Base-by-base conservation (phyloP, 2,888 invertebrate genomes). In the Prenolepis imparis region DNA sequence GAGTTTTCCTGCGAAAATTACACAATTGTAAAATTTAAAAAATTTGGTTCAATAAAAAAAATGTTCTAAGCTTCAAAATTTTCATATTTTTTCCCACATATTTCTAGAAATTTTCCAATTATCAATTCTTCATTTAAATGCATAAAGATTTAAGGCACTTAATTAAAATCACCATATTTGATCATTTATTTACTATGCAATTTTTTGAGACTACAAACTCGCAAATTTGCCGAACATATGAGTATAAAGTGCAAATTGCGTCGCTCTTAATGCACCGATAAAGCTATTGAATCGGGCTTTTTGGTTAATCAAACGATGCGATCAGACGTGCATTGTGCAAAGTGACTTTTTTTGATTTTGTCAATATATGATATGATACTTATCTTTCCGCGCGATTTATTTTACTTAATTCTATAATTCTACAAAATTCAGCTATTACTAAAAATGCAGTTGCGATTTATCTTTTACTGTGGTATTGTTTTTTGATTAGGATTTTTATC, bases 211-310 rank as follows among this genome's bases (percentile, higher is more conserved):
- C 9, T 32, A n/a, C 32, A 72, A 80, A 78, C 11, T 44, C 36
- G 44, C 21, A 72, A 78, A 72, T 78, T 78, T 44, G 59, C 24
- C 21, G 32, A 41, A 39, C 21, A 12, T 39, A 11, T n/a, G 72
- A 32, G 15, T 57, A 12, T 59, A 59, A 61, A 80, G 36, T 32
- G 73, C 41, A 72, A 72, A 72, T 80, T 59, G 59, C 59, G 18
- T 80, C 44, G 73, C 24, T 18, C 36, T 72, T 80, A 80, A 80
- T 80, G 72, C n/a, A 59, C 3, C 59, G 73, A 80, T 80, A 72
- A 80, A 80, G 24, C 24, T 72, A 44, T 24, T 59, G n/a, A 72
- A 80, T 59, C 36, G 32, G 24, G 59, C 59, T 70, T 70, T 80
- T 78, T 59, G 41, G 36, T 70, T 80, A 72, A 72, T 72, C 59